Evolutionary conservation across 1,140 invertebrate species (phyloP), one percentile per base, ranked within the genome.

Genomic region (Drosophila baimaii): DNA sequence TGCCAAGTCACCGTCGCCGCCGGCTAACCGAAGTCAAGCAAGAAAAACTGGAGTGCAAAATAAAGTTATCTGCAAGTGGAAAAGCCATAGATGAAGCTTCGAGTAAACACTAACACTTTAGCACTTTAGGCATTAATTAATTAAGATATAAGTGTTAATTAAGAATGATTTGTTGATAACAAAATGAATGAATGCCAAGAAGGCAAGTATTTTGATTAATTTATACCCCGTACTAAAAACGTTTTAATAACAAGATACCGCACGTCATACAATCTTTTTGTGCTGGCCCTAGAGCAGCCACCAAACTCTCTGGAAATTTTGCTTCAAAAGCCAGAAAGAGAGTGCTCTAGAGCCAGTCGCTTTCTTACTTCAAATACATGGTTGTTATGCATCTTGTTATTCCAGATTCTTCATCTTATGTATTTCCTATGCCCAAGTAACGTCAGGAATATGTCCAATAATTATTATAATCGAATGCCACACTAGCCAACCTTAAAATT

Each of bases 1-100:
- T 70, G 41, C 51, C 17, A 21, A 57, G 64, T 39, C 51, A 71
- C 65, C 49, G 68, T 17, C 33, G 63, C 41, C 41, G 15, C 17
- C 12, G 59, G 52, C 64, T 58, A 61, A 75, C 76, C 51, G 27
- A 52, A 54, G 37, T 19, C 37, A n/a, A 7, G 19, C 1, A 51
- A 31, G 23, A 37, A 56, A 33, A 69, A 35, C 64, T n/a, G 19
- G 25, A 71, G 31, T 56, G 6, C 17, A 44, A 51, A 68, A 63
- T 66, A 52, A 65, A 66, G 61, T 12, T 66, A 37, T 52, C 33
- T 15, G 49, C 29, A 5, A 21, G 29, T 33, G 19, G 19, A 21
- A 52, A 35, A 21, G 49, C 49, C 49, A 52, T 21, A 52, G 55
- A 5, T 19, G 12, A 21, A 10, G 13, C 21, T 13, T 23, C 7